Percentiles rank a stretch among this genome's conserved stretches.
These are phyloP conservation scores for Tylochromis polylepis DNA, from an alignment of 2,113 vertebrate species.

Conservation along the genomic window DNA sequence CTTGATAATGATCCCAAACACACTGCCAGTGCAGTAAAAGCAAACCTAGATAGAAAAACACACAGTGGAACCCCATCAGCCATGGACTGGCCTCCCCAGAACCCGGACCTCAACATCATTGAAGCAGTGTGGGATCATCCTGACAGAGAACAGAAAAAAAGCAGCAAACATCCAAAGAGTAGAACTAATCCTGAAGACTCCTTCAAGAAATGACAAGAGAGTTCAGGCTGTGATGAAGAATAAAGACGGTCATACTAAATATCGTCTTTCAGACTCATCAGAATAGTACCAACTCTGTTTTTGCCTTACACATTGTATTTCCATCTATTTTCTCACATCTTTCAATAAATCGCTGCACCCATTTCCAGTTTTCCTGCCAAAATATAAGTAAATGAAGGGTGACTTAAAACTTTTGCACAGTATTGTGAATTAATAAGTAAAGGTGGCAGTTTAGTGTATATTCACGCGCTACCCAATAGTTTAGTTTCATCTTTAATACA, in stretches of 20 bases:
- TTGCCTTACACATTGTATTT: not conserved
- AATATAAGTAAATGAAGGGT: not conserved
- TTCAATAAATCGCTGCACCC: not conserved
- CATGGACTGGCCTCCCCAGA: not conserved
- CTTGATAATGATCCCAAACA: not conserved
- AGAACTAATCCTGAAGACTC: not conserved
- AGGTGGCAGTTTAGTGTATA: not conserved
- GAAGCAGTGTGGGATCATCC: not conserved
- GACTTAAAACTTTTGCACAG: not conserved
- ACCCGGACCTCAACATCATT: not conserved
- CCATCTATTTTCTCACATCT: not conserved
- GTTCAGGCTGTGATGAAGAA: not conserved
- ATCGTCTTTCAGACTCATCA: accelerated
- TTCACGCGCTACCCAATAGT: not conserved
- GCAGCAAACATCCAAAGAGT: not conserved
- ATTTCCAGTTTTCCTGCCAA: not conserved
- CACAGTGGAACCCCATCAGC: not conserved
- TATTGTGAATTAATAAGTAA: not conserved
- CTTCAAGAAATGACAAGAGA: not conserved
- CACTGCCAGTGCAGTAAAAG: not conserved
- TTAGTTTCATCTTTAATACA: not conserved
- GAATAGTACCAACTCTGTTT: not conserved
- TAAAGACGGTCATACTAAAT: accelerated
- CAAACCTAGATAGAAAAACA: not conserved
- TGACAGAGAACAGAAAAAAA: not conserved